Evolutionary conservation across 2,797 vertebrate genomes (phyloP).

Genomic region (Agapornis canus): DNA sequence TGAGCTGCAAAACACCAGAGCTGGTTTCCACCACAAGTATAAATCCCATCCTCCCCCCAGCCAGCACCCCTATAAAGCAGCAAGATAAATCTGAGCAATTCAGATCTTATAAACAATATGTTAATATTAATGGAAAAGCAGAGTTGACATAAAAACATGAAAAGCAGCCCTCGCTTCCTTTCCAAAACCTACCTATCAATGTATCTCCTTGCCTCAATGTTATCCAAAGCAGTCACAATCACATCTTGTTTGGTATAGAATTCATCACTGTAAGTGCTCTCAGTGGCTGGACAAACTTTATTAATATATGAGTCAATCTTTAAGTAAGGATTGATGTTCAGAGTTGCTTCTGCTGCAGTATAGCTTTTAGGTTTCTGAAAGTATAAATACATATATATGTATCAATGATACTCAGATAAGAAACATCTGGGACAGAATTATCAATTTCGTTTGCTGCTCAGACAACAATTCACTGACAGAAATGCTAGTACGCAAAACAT

Average conservation of each 20-base stretch:
- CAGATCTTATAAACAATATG: background rate
- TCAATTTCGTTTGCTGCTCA: background rate
- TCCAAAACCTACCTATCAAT: constrained; percentile 88
- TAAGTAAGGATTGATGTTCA: constrained; percentile 90
- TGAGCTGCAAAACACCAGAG: background rate
- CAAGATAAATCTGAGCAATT: background rate
- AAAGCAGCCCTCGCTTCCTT: background rate
- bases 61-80: background rate
- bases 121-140: background rate
- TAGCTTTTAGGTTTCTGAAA: constrained; percentile 94
- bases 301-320: constrained; percentile 92
- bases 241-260: constrained; percentile 89
- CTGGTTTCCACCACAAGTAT: background rate
- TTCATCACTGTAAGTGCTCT: constrained; percentile 88
- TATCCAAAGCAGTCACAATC: constrained; percentile 95
- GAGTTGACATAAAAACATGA: rapidly evolving
- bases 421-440: background rate
- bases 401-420: background rate
- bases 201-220: constrained; percentile 96
- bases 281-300: constrained; percentile 95
- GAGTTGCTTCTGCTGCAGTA: constrained; percentile 89
- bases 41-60: background rate
- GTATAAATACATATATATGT: background rate
- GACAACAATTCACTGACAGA: background rate
- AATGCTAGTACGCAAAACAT: background rate